Conservation (phyloP, 2,113 vertebrate genomes). For the Cairina moschata region DNA sequence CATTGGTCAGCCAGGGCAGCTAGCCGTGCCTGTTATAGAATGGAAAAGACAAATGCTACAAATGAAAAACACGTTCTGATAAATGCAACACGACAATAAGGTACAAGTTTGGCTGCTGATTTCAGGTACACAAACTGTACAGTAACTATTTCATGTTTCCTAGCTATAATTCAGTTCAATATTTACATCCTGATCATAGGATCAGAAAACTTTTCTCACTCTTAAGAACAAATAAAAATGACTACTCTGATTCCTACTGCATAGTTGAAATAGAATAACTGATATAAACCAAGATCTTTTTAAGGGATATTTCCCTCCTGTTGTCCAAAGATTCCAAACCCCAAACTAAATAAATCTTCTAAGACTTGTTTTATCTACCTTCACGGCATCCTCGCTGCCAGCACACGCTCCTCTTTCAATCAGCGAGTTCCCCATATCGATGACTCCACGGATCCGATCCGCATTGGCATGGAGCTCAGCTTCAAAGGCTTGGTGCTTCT, state of each 20-base stretch:
- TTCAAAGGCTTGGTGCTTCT: slow-evolving; percentile 98
- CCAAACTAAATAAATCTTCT: neutral
- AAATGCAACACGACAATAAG: neutral
- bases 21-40: slow-evolving; percentile 82
- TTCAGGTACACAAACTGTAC: neutral
- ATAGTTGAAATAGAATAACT: accelerated
- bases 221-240: accelerated
- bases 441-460: slow-evolving; percentile 93
- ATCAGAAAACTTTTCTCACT: neutral
- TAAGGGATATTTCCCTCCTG: neutral
- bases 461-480: slow-evolving; percentile 97
- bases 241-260: neutral
- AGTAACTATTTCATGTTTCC: neutral
- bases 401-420: slow-evolving; percentile 96
- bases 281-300: neutral
- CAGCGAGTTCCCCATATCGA: slow-evolving; percentile 94
- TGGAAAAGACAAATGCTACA: neutral
- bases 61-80: neutral
- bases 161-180: neutral
- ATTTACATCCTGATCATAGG: neutral
- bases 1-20: slow-evolving; percentile 95
- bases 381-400: slow-evolving; percentile 95
- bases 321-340: neutral
- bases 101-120: neutral
- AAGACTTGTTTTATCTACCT: slow-evolving; percentile 75